Percentiles rank a stretch among this genome's conserved stretches.
These are phyloP conservation scores for Synanceia verrucosa DNA, from an alignment of 2,797 vertebrate species.

Conservation along the genomic window DNA sequence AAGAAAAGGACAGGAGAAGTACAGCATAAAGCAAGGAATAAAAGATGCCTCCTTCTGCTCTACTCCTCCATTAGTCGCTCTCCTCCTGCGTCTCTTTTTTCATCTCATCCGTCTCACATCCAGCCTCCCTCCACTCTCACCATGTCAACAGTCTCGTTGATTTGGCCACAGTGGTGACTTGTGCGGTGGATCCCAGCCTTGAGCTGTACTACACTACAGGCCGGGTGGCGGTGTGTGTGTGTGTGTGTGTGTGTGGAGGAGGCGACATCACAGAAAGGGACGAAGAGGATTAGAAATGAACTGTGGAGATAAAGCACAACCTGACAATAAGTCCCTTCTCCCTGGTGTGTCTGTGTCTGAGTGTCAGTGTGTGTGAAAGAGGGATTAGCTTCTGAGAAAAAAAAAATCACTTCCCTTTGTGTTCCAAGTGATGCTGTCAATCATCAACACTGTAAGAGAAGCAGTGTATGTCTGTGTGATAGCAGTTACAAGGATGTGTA, in stretches of 20 bases:
- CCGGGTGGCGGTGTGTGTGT: neutral
- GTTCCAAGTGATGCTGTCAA: constrained; percentile 63
- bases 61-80: constrained; percentile 38
- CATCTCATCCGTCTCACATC: constrained; percentile 31
- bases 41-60: constrained; percentile 29
- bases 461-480: constrained; percentile 3
- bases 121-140: constrained; percentile 13
- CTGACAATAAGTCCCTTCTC: constrained; percentile 70
- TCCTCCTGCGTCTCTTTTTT: constrained; percentile 34
- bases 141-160: constrained; percentile 23
- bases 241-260: constrained; percentile 19
- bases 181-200: constrained; percentile 25
- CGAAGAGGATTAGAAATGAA: constrained; percentile 72
- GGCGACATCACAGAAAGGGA: constrained; percentile 27
- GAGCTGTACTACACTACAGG: constrained; percentile 22
- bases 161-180: constrained; percentile 25
- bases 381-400: constrained; percentile 59
- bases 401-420: constrained; percentile 51
- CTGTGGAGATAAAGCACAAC: constrained; percentile 63
- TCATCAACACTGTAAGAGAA: constrained; percentile 50
- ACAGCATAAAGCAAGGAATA: constrained; percentile 19
- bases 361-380: constrained; percentile 56
- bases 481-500: constrained; percentile 4
- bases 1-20: constrained; percentile 19
- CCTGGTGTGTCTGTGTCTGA: constrained; percentile 56